phyloP scores from a whole-genome alignment of 2,113 vertebrate species.

The Hemibagrus wyckioides region DNA sequence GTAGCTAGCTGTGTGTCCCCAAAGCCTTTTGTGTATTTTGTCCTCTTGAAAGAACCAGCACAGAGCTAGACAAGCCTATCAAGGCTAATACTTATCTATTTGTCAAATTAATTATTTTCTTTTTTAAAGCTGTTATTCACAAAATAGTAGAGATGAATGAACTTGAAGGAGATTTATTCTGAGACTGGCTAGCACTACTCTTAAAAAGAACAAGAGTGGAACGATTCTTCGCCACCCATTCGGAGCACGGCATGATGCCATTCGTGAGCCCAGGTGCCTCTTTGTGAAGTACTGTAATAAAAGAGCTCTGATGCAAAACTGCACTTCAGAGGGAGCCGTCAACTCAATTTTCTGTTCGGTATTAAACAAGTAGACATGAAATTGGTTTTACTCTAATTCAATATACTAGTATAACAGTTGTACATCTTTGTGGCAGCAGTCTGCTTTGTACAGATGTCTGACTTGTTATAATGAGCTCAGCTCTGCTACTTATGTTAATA shows the following conservation, averaged over 20 bases:
- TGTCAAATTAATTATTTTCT: neutral
- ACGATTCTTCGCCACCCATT: neutral
- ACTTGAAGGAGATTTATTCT: neutral
- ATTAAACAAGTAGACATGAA: slow-evolving; percentile 60
- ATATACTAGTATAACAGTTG: neutral
- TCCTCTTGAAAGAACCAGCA: neutral
- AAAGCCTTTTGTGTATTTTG: neutral
- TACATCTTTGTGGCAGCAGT: neutral
- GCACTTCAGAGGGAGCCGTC: neutral
- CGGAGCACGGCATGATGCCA: neutral
- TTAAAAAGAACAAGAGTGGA: neutral
- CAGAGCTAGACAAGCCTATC: neutral
- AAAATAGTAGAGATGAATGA: neutral
- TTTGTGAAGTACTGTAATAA: slow-evolving; percentile 6
- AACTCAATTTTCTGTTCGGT: slow-evolving; percentile 47
- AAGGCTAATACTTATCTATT: neutral
- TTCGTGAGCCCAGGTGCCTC: neutral
- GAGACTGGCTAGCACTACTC: neutral
- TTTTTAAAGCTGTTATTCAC: neutral
- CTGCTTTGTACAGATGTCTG: neutral
- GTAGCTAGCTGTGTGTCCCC: neutral
- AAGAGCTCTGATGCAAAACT: slow-evolving; percentile 14
- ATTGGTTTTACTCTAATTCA: slow-evolving; percentile 6
- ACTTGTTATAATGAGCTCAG: neutral
- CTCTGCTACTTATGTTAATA: neutral